A percentile compares a stretch with the other conserved stretches of the same genome.
Conservation (phyloP, 2,797 vertebrate species). For the Pangasius larnaudii region DNA sequence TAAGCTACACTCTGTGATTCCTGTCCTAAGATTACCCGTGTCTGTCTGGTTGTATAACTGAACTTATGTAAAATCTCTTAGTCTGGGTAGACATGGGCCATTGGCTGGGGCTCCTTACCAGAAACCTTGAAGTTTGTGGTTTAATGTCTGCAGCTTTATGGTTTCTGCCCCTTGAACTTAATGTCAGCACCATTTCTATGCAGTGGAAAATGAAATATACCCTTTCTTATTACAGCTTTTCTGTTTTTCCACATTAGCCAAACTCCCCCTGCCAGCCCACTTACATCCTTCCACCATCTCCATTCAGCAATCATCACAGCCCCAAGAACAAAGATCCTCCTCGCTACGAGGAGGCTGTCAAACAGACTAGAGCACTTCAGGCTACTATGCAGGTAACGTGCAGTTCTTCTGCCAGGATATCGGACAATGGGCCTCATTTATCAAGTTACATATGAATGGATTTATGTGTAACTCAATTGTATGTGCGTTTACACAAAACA, state of each 20-base stretch:
- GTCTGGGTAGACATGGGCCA: background rate
- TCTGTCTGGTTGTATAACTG: background rate
- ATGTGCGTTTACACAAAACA: background rate
- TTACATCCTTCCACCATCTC: constrained; percentile 67
- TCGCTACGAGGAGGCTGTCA: constrained; percentile 94
- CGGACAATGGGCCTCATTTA: background rate
- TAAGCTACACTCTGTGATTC: background rate
- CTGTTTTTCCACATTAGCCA: constrained; percentile 66
- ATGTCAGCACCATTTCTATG: background rate
- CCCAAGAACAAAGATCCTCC: constrained; percentile 92
- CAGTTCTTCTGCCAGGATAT: background rate
- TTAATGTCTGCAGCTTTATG: background rate
- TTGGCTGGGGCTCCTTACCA: background rate
- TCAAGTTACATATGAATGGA: background rate
- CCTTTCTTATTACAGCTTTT: background rate
- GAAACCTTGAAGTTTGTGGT: background rate
- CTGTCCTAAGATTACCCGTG: background rate
- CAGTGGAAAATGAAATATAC: background rate
- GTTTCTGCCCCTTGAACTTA: background rate
- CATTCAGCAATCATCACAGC: constrained; percentile 75
- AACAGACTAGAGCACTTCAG: constrained; percentile 85
- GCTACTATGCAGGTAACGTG: constrained; percentile 72
- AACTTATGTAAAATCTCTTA: background rate
- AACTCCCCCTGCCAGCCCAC: constrained; percentile 71
- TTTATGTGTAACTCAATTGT: background rate